Conservation (phyloP, 2,113 vertebrate species). For the Triplophysa dalaica region DNA sequence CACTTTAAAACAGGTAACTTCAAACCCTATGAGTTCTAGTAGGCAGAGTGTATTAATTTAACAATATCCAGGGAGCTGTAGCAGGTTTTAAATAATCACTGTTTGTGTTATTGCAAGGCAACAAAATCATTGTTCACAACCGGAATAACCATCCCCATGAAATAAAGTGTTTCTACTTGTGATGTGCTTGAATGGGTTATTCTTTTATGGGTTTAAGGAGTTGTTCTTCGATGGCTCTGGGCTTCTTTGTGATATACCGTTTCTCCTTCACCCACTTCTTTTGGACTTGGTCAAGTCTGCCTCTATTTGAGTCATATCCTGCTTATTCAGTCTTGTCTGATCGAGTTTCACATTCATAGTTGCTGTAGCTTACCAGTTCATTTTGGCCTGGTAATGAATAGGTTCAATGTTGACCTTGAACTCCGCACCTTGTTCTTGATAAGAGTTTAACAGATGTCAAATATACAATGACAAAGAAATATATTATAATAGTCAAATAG, state of each 20-base stretch:
- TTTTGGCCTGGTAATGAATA: too few relatives aligned
- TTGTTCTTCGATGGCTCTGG: not conserved
- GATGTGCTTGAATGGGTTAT: not conserved
- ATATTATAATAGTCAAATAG: too few relatives aligned
- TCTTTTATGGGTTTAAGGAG: not conserved
- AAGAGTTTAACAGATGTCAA: too few relatives aligned
- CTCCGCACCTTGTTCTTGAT: too few relatives aligned
- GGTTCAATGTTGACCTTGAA: too few relatives aligned
- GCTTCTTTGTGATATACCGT: not conserved
- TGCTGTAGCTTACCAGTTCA: too few relatives aligned
- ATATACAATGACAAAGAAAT: too few relatives aligned
- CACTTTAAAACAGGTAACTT: slow-evolving; percentile 50
- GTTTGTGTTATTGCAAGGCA: slow-evolving; percentile 15
- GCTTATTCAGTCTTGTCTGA: not conserved
- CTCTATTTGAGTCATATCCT: slow-evolving; percentile 15
- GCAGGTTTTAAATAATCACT: slow-evolving; percentile 24
- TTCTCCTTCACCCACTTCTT: not conserved
- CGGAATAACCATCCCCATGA: not conserved
- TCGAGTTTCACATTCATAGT: not conserved
- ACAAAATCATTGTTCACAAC: slow-evolving; percentile 37
- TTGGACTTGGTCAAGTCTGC: not conserved
- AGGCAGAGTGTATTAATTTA: not conserved
- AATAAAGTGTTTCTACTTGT: slow-evolving; percentile 50
- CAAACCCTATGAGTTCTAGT: slow-evolving; percentile 13
- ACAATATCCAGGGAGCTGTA: slow-evolving; percentile 34